These are phyloP conservation scores for Tachysurus fulvidraco DNA, from an alignment of 2,113 vertebrate genomes.

Conservation along the genomic window DNA sequence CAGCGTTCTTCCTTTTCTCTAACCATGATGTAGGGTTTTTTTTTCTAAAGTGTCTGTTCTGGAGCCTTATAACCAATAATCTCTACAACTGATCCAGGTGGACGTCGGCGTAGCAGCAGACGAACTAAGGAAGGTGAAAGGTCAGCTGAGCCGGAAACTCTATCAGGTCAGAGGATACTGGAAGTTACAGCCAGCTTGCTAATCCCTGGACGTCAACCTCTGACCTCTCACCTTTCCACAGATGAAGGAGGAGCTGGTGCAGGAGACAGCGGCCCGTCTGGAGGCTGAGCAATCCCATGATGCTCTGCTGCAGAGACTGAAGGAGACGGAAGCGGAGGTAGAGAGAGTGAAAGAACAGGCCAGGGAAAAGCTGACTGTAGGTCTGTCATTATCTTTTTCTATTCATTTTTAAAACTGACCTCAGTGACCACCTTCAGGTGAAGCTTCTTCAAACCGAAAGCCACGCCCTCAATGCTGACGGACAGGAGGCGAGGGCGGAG, in stretches of 20 bases:
- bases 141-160: slow-evolving; percentile 71
- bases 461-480: slow-evolving; percentile 57
- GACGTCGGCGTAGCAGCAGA: slow-evolving; percentile 68
- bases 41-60: background rate
- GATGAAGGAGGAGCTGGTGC: slow-evolving; percentile 69
- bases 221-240: slow-evolving; percentile 49
- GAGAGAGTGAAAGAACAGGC: slow-evolving; percentile 72
- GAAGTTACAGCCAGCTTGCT: background rate
- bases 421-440: slow-evolving; percentile 61
- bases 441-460: slow-evolving; percentile 68
- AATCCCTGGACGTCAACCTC: background rate
- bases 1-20: too few species aligned
- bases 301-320: slow-evolving; percentile 66
- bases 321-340: slow-evolving; percentile 70
- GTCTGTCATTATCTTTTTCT: background rate
- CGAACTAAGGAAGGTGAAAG: slow-evolving; percentile 70
- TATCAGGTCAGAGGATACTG: slow-evolving; percentile 64
- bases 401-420: background rate
- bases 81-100: slow-evolving; percentile 59
- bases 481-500: slow-evolving; percentile 58
- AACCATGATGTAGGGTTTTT: too few species aligned
- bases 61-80: background rate
- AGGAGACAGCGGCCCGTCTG: slow-evolving; percentile 62
- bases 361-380: background rate
- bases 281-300: slow-evolving; percentile 69